Percentiles rank a stretch among this genome's conserved stretches.
phyloP scores from a whole-genome alignment of 2,113 vertebrate genomes.

The Xiphorhynchus elegans region DNA sequence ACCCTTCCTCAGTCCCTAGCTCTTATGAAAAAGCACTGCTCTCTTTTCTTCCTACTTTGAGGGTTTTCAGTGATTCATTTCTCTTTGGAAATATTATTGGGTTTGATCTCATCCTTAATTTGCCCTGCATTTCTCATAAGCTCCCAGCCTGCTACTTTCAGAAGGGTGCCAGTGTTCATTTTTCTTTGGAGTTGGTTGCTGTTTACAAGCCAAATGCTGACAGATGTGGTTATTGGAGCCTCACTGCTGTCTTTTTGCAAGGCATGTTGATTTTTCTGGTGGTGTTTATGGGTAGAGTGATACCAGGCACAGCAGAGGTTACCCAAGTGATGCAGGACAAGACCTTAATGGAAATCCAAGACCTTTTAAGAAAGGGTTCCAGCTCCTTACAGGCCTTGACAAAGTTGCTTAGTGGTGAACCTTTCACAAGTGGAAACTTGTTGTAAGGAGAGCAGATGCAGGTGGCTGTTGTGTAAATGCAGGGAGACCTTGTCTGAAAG shows the following conservation, averaged over 20 bases:
- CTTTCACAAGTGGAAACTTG: conserved; percentile 50
- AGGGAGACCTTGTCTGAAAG: conserved; percentile 31
- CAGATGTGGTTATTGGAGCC: not conserved
- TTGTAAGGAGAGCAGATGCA: conserved; percentile 25
- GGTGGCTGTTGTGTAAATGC: conserved; percentile 38
- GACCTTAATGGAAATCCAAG: not conserved
- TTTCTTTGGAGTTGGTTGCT: not conserved
- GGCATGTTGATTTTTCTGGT: not conserved
- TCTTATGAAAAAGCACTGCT: not conserved
- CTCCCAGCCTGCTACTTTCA: not conserved
- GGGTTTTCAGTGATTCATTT: conserved; percentile 20
- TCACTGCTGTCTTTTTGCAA: not conserved
- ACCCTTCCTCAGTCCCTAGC: not conserved
- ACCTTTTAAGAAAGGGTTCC: not conserved
- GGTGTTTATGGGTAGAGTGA: not conserved
- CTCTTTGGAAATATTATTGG: not conserved
- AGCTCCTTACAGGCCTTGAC: not conserved
- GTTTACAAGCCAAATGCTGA: not conserved
- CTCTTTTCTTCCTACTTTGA: not conserved
- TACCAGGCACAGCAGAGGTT: not conserved
- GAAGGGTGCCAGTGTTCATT: not conserved
- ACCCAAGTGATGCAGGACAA: not conserved
- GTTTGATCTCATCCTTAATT: conserved; percentile 44
- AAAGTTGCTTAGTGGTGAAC: not conserved
- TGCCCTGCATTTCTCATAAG: not conserved